These are phyloP conservation scores for Melolontha melolontha DNA, from an alignment of 2,888 invertebrate genomes.

Conservation along the genomic window DNA sequence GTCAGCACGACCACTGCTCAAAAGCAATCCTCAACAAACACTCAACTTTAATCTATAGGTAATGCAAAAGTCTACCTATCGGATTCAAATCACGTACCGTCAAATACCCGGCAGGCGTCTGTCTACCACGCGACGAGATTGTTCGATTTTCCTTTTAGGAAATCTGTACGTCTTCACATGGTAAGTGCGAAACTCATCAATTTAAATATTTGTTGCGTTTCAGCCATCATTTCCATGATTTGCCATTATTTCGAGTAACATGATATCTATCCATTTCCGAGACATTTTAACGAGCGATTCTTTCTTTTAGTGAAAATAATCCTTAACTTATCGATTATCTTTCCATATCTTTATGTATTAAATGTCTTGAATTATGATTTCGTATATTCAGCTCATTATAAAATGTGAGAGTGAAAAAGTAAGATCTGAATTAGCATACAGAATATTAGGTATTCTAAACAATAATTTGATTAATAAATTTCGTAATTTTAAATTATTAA, in stretches of 20 bases:
- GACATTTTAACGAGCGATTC: background rate
- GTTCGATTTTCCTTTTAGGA: constrained; percentile 42
- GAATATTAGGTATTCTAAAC: too few relatives aligned
- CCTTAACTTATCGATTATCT: too few relatives aligned
- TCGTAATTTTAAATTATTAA: too few relatives aligned
- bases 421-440: too few relatives aligned
- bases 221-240: constrained; percentile 7
- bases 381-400: too few relatives aligned
- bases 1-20: background rate
- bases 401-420: too few relatives aligned
- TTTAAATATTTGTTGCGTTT: constrained; percentile 18
- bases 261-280: constrained; percentile 20
- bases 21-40: constrained; percentile 24
- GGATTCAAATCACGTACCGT: constrained; percentile 49
- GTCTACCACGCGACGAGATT: constrained; percentile 34
- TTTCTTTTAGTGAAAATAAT: too few relatives aligned
- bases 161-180: constrained; percentile 5
- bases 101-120: constrained; percentile 44
- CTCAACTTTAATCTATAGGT: constrained; percentile 15
- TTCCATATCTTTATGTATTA: too few relatives aligned
- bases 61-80: constrained; percentile 33
- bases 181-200: constrained; percentile 5
- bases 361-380: too few relatives aligned
- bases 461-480: too few relatives aligned
- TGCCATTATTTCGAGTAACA: constrained; percentile 15